A percentile compares a stretch with the other conserved stretches of the same genome.
phyloP scores from a whole-genome alignment of 2,888 invertebrate genomes.

The Eupithecia insigniata region DNA sequence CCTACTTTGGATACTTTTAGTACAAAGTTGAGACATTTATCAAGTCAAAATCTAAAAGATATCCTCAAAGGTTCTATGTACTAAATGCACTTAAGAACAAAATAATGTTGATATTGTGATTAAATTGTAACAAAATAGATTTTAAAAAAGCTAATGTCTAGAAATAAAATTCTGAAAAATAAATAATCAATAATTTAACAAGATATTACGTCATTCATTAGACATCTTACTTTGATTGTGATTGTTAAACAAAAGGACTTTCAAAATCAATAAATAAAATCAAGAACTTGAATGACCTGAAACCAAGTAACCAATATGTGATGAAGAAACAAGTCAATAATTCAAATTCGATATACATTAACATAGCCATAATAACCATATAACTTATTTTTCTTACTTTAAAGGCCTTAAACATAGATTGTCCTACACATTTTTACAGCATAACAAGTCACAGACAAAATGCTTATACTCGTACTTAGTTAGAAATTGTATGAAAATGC shows the following conservation, averaged over 20 bases:
- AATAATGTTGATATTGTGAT: background rate
- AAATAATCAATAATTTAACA: background rate
- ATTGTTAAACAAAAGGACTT: background rate
- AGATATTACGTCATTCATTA: background rate
- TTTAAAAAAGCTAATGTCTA: background rate
- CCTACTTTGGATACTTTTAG: background rate
- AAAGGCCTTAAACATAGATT: background rate
- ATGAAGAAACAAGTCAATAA: background rate
- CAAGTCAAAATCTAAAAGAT: background rate
- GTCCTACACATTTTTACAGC: background rate
- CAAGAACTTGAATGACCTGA: background rate
- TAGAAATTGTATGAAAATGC: slow-evolving; percentile 7
- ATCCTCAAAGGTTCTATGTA: background rate
- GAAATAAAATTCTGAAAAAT: background rate
- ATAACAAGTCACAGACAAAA: background rate
- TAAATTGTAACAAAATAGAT: background rate
- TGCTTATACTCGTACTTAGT: background rate
- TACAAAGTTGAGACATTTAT: background rate
- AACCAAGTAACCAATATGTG: background rate
- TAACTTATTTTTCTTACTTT: background rate
- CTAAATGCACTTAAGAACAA: background rate
- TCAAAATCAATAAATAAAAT: background rate
- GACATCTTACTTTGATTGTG: background rate
- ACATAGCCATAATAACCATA: background rate
- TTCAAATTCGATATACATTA: background rate